Percentiles rank a stretch among this genome's conserved stretches.
Conservation (phyloP, 2,888 invertebrate species). For the Eupithecia centaureata region DNA sequence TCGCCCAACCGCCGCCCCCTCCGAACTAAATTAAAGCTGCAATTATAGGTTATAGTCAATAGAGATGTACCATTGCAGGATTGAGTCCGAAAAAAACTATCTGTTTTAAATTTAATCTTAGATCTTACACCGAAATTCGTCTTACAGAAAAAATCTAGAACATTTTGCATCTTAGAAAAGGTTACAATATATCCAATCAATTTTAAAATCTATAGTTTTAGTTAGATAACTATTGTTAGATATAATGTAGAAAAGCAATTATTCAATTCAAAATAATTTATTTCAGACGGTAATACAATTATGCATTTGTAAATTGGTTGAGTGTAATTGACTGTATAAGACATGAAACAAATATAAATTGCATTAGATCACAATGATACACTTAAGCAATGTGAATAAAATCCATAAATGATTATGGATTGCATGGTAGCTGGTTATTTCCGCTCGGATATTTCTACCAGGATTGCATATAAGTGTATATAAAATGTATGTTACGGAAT, state of each 20-base stretch:
- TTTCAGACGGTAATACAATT: too few relatives aligned
- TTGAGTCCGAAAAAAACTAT: not conserved
- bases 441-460: too few relatives aligned
- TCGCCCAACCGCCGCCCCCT: conserved; percentile 71
- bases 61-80: conserved; percentile 18
- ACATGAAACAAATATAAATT: too few relatives aligned
- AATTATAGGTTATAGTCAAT: conserved; percentile 21
- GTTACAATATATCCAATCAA: not conserved
- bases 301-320: too few relatives aligned
- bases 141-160: not conserved
- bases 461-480: too few relatives aligned
- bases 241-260: not conserved
- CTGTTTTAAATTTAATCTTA: not conserved
- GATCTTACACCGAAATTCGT: not conserved
- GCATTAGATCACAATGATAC: too few relatives aligned
- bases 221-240: not conserved
- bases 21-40: conserved; percentile 44
- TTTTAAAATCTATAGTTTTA: not conserved
- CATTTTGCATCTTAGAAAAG: not conserved
- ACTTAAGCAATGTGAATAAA: too few relatives aligned
- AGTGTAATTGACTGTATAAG: too few relatives aligned
- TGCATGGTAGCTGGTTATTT: too few relatives aligned
- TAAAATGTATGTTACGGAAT: not conserved
- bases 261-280: too few relatives aligned
- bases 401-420: too few relatives aligned